phyloP scores from a whole-genome alignment of 2,888 invertebrate genomes.

The Hypena proboscidalis region DNA sequence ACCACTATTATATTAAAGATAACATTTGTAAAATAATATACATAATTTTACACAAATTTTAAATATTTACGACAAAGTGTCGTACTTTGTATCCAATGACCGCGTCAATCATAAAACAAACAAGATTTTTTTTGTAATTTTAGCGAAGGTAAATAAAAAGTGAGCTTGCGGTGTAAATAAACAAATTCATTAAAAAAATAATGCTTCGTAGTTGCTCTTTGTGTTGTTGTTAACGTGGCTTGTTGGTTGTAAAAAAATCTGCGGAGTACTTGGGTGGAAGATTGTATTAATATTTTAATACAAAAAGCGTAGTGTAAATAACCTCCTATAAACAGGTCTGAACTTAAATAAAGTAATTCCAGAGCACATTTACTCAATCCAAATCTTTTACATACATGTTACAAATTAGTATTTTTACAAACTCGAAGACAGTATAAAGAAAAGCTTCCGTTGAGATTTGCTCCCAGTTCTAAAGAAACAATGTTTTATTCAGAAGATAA shows the following conservation, averaged over 20 bases:
- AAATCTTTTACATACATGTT: conserved; percentile 19
- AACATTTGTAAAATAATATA: too few relatives aligned
- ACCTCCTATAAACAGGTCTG: neutral
- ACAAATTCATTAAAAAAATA: conserved; percentile 12
- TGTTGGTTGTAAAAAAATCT: conserved; percentile 5
- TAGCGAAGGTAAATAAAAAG: conserved; percentile 4
- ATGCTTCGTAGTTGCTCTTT: conserved; percentile 6
- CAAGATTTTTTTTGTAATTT: conserved; percentile 8
- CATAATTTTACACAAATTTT: too few relatives aligned
- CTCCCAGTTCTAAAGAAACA: conserved; percentile 59
- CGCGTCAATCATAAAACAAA: conserved; percentile 8
- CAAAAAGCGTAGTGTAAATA: neutral
- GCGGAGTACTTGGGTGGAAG: conserved; percentile 1
- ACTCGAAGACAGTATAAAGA: conserved; percentile 48
- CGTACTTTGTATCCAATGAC: conserved; percentile 1
- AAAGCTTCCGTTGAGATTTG: conserved; percentile 58
- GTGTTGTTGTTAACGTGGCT: conserved; percentile 5
- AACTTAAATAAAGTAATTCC: neutral
- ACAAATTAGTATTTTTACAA: conserved; percentile 22
- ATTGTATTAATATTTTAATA: conserved; percentile 11
- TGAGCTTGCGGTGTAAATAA: conserved; percentile 7
- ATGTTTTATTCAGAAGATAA: conserved; percentile 78
- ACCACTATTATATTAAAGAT: too few relatives aligned
- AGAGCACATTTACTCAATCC: neutral
- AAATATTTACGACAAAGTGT: too few relatives aligned